Evolutionary conservation across 2,888 invertebrate genomes (phyloP).

Genomic region (Ellobium chinense): DNA sequence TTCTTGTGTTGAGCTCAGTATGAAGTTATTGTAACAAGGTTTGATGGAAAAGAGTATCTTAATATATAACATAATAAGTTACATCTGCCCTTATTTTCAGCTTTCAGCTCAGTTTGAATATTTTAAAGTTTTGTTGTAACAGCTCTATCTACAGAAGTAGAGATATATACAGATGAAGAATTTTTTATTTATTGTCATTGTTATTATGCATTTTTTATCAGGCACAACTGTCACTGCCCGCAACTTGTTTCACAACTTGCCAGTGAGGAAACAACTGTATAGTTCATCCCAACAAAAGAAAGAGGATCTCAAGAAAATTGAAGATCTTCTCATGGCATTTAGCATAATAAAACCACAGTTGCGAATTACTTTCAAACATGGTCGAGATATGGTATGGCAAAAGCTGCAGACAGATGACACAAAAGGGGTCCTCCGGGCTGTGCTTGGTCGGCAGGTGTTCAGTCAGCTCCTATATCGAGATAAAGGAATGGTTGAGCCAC

Average conservation of each 20-base stretch:
- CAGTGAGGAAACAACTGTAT: constrained; percentile 82
- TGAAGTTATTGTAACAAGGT: no score
- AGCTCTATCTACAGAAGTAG: background rate
- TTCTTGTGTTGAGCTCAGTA: no score
- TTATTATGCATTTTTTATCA: constrained; percentile 58
- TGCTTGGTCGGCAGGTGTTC: constrained; percentile 61
- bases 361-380: constrained; percentile 80
- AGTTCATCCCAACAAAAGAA: constrained; percentile 79
- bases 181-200: background rate
- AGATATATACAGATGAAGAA: background rate
- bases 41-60: no score
- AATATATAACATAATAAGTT: no score
- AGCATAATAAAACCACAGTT: constrained; percentile 81
- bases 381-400: constrained; percentile 80
- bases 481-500: constrained; percentile 16
- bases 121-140: no score
- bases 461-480: constrained; percentile 55
- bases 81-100: no score
- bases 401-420: constrained; percentile 78
- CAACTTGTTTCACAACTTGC: constrained; percentile 82
- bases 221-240: constrained; percentile 82
- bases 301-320: constrained; percentile 82
- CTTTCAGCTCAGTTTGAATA: no score
- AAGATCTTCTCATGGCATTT: constrained; percentile 81
- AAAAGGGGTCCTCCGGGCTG: constrained; percentile 57